Percentiles rank a stretch among this genome's conserved stretches.
Evolutionary conservation across 2,888 invertebrate genomes (phyloP).

Genomic region (Drosophila quinaria): DNA sequence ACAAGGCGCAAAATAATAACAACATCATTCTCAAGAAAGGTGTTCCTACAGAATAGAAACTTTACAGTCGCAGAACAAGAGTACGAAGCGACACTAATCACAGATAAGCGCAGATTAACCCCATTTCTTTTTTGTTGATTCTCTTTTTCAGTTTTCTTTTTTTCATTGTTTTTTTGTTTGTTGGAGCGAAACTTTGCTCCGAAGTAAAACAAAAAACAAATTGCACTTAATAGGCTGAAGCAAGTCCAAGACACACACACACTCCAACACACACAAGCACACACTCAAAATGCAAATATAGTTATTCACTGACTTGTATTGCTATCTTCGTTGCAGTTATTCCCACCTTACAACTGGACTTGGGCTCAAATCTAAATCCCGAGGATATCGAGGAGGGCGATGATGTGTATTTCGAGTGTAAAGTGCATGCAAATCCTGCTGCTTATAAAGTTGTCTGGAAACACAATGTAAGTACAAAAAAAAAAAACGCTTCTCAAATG

Average conservation of each 20-base stretch:
- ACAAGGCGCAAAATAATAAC: conserved; percentile 66
- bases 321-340: conserved; percentile 86
- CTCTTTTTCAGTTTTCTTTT: conserved; percentile 11
- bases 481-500: conserved; percentile 35
- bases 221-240: conserved; percentile 56
- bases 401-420: conserved; percentile 93
- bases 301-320: conserved; percentile 28
- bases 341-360: conserved; percentile 89
- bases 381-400: conserved; percentile 93
- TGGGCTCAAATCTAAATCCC: conserved; percentile 92
- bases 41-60: conserved; percentile 22
- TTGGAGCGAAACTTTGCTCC: conserved; percentile 34
- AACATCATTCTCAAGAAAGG: conserved; percentile 52
- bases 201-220: conserved; percentile 45
- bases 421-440: conserved; percentile 91
- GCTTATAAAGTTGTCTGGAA: conserved; percentile 93
- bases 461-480: conserved; percentile 90
- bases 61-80: conserved; percentile 17
- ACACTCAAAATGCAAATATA: conserved; percentile 4
- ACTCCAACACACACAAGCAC: conserved; percentile 27
- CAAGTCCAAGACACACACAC: conserved; percentile 39
- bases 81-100: conserved; percentile 78
- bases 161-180: conserved; percentile 24
- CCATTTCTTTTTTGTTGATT: conserved; percentile 48
- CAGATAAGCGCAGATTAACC: conserved; percentile 82